A percentile compares a stretch with the other conserved stretches of the same genome.
Evolutionary conservation across 2,797 vertebrate genomes (phyloP).

Genomic region (Mormyrops attenuatus): DNA sequence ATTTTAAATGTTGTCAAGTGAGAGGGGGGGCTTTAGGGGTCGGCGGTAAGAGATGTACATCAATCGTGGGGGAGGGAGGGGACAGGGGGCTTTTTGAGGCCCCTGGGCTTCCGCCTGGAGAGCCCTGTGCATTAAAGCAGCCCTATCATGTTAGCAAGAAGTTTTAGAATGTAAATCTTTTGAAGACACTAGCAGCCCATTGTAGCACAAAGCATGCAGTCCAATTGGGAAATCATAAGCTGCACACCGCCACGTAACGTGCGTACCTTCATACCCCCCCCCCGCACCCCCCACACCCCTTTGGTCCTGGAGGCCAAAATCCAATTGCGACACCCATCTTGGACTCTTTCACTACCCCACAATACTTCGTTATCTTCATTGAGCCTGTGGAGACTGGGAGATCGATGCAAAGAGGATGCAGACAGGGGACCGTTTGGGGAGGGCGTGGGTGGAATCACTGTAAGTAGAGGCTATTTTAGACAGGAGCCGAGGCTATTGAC

Average conservation of each 20-base stretch:
- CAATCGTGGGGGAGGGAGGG: not conserved
- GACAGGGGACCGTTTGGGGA: conserved; percentile 23
- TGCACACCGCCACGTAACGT: not conserved
- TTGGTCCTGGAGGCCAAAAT: conserved; percentile 30
- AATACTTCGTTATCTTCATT: conserved; percentile 40
- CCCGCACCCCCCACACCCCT: not conserved
- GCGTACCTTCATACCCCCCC: not conserved
- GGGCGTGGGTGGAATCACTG: conserved; percentile 34
- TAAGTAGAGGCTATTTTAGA: conserved; percentile 48
- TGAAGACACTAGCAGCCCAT: not conserved
- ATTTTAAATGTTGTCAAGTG: not conserved
- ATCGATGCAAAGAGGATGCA: conserved; percentile 46
- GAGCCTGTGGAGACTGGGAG: conserved; percentile 27
- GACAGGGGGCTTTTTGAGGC: not conserved
- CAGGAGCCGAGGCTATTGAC: conserved; percentile 46
- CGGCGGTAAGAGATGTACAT: not conserved
- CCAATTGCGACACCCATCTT: conserved; percentile 33
- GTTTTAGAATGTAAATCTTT: not conserved
- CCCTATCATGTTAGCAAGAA: not conserved
- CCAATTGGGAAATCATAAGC: not conserved
- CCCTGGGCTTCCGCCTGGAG: not conserved
- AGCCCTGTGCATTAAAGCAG: not conserved
- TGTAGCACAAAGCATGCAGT: not conserved
- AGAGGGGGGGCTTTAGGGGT: not conserved
- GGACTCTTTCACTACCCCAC: conserved; percentile 40